Evolutionary conservation across 2,113 vertebrate species (phyloP).

Genomic region (Jaculus jaculus): DNA sequence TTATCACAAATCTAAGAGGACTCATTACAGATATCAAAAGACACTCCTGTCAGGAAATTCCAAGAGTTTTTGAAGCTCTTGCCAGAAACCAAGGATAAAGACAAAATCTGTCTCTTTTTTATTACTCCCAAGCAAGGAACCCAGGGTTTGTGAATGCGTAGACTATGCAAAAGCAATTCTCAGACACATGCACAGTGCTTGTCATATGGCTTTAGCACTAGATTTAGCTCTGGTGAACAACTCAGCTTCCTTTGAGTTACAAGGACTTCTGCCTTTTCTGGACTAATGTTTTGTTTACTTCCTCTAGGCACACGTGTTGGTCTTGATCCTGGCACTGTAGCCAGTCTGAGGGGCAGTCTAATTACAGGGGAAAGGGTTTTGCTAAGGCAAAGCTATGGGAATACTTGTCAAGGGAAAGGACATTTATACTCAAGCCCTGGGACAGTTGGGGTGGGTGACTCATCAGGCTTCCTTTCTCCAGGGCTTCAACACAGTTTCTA

Average conservation of each 20-base stretch:
- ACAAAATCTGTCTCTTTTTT: neutral
- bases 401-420: conserved; percentile 40
- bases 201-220: neutral
- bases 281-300: neutral
- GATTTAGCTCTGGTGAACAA: neutral
- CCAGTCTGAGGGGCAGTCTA: neutral
- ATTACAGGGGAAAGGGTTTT: conserved; percentile 44
- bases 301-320: neutral
- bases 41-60: neutral
- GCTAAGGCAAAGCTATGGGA: conserved; percentile 36
- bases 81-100: neutral
- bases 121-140: neutral
- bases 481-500: conserved; percentile 1
- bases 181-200: neutral
- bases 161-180: neutral
- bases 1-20: neutral
- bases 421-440: neutral
- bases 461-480: neutral
- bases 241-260: neutral
- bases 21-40: neutral
- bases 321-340: neutral
- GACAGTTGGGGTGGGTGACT: conserved; percentile 21
- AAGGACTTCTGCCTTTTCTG: neutral
- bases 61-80: neutral
- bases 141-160: neutral